These are phyloP conservation scores for Ferrisia virgata DNA, from an alignment of 2,888 invertebrate genomes.

Conservation along the genomic window DNA sequence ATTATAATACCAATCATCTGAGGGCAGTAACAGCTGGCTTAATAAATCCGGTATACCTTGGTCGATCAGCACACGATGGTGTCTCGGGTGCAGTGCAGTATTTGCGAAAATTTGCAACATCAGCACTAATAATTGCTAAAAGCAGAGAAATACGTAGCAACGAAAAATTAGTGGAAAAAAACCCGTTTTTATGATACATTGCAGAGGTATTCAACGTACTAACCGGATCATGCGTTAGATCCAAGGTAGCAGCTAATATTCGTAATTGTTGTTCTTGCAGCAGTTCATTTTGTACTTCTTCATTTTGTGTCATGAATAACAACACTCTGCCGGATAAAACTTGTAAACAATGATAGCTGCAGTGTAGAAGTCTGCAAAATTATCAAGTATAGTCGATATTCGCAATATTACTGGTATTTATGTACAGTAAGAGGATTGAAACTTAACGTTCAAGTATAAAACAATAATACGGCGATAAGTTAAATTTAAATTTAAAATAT, in stretches of 20 bases:
- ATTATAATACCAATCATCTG: constrained; percentile 67
- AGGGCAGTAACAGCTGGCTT: constrained; percentile 62
- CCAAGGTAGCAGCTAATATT: constrained; percentile 60
- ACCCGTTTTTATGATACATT: not conserved
- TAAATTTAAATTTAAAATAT: too few species aligned
- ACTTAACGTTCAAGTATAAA: too few species aligned
- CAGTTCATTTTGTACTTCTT: constrained; percentile 58
- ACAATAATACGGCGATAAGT: too few species aligned
- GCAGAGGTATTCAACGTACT: constrained; percentile 49
- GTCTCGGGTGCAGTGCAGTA: constrained; percentile 59
- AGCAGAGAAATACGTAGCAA: constrained; percentile 31
- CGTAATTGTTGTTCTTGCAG: constrained; percentile 60
- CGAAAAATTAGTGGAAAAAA: not conserved
- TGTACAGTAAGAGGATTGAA: too few species aligned
- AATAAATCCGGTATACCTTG: constrained; percentile 62
- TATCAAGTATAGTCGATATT: not conserved
- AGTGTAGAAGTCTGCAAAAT: constrained; percentile 57
- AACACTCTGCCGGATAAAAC: constrained; percentile 61
- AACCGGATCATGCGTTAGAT: constrained; percentile 64
- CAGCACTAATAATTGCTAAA: constrained; percentile 63
- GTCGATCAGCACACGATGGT: constrained; percentile 59
- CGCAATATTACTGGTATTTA: not conserved
- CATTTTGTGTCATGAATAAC: constrained; percentile 60
- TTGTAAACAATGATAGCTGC: constrained; percentile 62
- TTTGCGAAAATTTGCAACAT: constrained; percentile 62